phyloP scores from a whole-genome alignment of 2,797 vertebrate species.

The Chromobotia macracanthus region DNA sequence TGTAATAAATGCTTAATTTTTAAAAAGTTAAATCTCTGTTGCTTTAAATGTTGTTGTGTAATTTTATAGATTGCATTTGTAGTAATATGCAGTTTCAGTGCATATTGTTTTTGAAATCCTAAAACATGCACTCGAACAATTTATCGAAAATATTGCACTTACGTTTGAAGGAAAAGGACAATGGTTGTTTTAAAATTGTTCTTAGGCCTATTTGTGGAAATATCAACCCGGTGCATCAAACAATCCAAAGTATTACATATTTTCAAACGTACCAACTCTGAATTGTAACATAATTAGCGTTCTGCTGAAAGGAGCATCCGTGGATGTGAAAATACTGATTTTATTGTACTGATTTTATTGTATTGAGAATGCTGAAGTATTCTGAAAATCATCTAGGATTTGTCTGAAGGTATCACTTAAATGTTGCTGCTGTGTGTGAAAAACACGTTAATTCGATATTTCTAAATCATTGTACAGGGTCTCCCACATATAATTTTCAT shows the following conservation, averaged over 20 bases:
- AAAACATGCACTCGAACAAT: not conserved
- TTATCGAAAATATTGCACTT: not conserved
- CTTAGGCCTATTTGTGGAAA: not conserved
- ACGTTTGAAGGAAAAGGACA: not conserved
- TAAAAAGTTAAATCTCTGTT: conserved; percentile 39
- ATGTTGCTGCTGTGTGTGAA: conserved; percentile 34
- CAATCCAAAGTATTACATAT: not conserved
- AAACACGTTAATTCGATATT: conserved; percentile 35
- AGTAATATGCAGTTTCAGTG: not conserved
- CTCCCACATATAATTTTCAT: conserved; percentile 56
- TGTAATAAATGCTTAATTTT: conserved; percentile 60
- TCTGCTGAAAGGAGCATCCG: not conserved
- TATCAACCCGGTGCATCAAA: not conserved
- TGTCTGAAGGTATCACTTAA: not conserved
- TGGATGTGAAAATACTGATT: not conserved
- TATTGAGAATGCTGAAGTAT: too few relatives aligned
- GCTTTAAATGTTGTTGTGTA: not conserved
- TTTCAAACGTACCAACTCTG: not conserved
- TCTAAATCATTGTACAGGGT: not conserved
- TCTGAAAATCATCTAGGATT: not conserved
- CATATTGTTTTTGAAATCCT: not conserved
- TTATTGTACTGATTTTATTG: too few relatives aligned
- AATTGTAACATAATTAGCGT: not conserved
- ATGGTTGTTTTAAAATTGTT: not conserved
- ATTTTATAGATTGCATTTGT: not conserved